Evolutionary conservation across 2,888 invertebrate species (phyloP).

Genomic region (Xestia rhomboidea): DNA sequence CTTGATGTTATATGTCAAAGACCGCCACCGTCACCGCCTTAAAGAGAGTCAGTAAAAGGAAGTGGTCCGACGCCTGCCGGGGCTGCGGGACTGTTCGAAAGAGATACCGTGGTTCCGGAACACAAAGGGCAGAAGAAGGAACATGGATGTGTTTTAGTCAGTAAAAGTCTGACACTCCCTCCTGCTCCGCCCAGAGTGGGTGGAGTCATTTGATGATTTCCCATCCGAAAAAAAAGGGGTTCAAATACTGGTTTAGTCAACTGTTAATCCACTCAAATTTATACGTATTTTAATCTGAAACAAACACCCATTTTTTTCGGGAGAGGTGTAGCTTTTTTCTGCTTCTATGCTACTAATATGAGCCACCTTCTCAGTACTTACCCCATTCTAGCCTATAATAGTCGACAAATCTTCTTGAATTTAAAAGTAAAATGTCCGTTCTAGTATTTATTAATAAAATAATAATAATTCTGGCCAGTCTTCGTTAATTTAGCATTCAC

Average conservation of each 20-base stretch:
- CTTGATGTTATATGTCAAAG: too few relatives aligned
- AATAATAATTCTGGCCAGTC: background rate
- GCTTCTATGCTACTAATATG: background rate
- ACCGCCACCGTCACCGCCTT: too few relatives aligned
- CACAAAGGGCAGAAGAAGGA: too few relatives aligned
- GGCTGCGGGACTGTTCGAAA: too few relatives aligned
- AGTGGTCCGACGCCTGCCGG: too few relatives aligned
- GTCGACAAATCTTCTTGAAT: background rate
- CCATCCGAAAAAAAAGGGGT: too few relatives aligned
- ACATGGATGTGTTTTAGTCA: too few relatives aligned
- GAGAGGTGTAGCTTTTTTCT: background rate
- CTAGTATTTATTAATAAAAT: background rate
- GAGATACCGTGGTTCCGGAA: too few relatives aligned
- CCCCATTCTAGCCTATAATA: background rate
- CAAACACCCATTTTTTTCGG: background rate
- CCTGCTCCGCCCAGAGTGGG: too few relatives aligned
- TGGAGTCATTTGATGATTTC: too few relatives aligned
- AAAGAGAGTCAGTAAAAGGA: too few relatives aligned
- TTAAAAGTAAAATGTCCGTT: background rate
- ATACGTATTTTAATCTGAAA: background rate
- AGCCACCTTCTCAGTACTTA: background rate
- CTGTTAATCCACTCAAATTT: background rate
- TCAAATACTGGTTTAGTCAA: background rate
- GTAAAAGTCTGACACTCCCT: too few relatives aligned
- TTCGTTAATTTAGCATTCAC: slow-evolving; percentile 32